Percentiles rank a stretch among this genome's conserved stretches.
phyloP scores from a whole-genome alignment of 2,113 vertebrate genomes.

The Melanerpes aurifrons region DNA sequence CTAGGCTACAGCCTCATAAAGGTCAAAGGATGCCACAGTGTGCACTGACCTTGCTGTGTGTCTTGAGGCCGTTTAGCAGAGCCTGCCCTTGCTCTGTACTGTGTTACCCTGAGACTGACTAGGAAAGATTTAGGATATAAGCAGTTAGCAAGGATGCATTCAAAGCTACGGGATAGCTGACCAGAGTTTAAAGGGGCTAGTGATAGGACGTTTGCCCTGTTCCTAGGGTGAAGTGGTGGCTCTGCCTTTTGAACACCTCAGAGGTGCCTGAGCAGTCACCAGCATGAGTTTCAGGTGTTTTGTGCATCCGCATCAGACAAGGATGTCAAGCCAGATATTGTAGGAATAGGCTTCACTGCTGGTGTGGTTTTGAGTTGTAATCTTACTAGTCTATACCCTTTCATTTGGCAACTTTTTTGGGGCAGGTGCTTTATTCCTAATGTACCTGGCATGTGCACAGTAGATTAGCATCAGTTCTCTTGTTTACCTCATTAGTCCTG shows the following conservation, averaged over 20 bases:
- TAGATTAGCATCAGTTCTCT: neutral
- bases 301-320: neutral
- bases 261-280: neutral
- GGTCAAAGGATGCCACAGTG: neutral
- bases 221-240: neutral
- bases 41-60: fast-evolving
- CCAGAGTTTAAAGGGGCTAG: neutral
- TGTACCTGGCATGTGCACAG: neutral
- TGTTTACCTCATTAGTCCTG: conserved; percentile 1
- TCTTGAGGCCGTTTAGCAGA: neutral
- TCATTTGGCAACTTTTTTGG: neutral
- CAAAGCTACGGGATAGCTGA: neutral
- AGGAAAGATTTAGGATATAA: neutral
- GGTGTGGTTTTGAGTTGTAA: neutral
- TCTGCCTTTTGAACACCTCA: neutral
- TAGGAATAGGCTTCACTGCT: fast-evolving
- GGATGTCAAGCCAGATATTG: neutral
- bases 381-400: neutral
- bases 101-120: neutral
- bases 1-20: neutral
- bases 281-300: neutral
- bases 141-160: neutral
- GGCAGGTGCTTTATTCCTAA: neutral
- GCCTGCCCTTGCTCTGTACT: neutral
- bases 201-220: neutral